A percentile compares a stretch with the other conserved stretches of the same genome.
phyloP scores from a whole-genome alignment of 2,797 vertebrate genomes.

The Coluber constrictor region DNA sequence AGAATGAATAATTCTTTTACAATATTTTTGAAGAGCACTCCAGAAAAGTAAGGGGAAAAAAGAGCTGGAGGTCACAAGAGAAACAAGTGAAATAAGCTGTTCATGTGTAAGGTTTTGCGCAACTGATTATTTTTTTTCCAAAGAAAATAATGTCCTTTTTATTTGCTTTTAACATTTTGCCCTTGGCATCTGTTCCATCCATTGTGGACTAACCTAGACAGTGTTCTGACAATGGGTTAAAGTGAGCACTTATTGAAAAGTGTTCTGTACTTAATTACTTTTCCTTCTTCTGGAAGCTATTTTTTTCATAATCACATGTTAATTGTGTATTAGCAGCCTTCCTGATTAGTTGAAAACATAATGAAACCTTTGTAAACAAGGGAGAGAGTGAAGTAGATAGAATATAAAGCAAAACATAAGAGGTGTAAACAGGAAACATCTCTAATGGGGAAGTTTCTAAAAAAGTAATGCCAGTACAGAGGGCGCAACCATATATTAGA shows the following conservation, averaged over 20 bases:
- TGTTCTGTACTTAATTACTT: constrained; percentile 81
- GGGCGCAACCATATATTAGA: background rate
- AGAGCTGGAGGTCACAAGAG: constrained; percentile 51
- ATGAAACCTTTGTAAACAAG: constrained; percentile 83
- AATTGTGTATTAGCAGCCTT: constrained; percentile 81
- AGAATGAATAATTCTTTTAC: constrained; percentile 47
- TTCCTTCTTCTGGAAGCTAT: constrained; percentile 81
- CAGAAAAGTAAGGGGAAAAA: constrained; percentile 39
- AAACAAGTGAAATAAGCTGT: constrained; percentile 64
- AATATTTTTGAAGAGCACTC: constrained; percentile 53
- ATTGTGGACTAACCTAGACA: constrained; percentile 72
- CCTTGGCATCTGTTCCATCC: constrained; percentile 79
- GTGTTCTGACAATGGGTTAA: constrained; percentile 75
- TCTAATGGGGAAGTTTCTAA: background rate
- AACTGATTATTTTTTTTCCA: constrained; percentile 66
- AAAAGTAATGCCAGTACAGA: background rate
- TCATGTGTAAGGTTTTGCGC: constrained; percentile 52
- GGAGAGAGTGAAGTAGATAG: constrained; percentile 64
- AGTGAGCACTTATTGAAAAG: constrained; percentile 77
- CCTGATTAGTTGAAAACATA: constrained; percentile 83
- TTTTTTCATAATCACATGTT: constrained; percentile 81
- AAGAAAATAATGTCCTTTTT: constrained; percentile 73
- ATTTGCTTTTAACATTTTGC: constrained; percentile 77
- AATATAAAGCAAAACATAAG: constrained; percentile 56
- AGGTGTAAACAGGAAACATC: constrained; percentile 48